Percentiles rank a stretch among this genome's conserved stretches.
Conservation (phyloP, 2,888 invertebrate genomes). For the Smittia aterrima region DNA sequence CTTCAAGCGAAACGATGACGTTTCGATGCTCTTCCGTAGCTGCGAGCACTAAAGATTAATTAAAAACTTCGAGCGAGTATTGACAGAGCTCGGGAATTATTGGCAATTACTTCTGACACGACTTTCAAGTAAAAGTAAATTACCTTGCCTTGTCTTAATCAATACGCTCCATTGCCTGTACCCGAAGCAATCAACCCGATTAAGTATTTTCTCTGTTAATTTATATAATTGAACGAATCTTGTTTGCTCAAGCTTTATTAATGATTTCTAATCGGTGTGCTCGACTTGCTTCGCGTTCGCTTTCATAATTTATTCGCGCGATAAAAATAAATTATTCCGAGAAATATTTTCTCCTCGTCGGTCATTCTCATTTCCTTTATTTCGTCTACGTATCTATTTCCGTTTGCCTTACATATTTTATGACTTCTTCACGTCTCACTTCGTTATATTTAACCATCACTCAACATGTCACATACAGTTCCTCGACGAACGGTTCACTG, state of each 20-base stretch:
- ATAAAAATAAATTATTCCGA: too few relatives aligned
- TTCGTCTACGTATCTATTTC: background rate
- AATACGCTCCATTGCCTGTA: too few relatives aligned
- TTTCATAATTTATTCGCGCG: too few relatives aligned
- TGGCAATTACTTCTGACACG: background rate
- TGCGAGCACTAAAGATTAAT: background rate
- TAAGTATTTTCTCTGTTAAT: too few relatives aligned
- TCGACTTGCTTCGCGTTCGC: too few relatives aligned
- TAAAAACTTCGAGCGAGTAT: background rate
- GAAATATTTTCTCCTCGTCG: too few relatives aligned
- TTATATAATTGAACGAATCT: too few relatives aligned
- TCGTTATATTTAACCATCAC: background rate
- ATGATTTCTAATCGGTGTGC: too few relatives aligned
- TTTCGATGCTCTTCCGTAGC: background rate
- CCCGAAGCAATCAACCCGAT: too few relatives aligned
- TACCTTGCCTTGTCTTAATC: too few relatives aligned
- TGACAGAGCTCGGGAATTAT: background rate
- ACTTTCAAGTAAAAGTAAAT: background rate
- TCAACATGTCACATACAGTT: constrained; percentile 3
- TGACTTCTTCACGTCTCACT: background rate
- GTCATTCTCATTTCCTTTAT: background rate
- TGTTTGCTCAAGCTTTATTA: too few relatives aligned
- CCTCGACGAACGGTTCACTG: too few relatives aligned
- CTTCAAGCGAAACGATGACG: background rate
- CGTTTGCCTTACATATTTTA: background rate